Conservation (phyloP, 2,797 vertebrate genomes). For the Miichthys miiuy region DNA sequence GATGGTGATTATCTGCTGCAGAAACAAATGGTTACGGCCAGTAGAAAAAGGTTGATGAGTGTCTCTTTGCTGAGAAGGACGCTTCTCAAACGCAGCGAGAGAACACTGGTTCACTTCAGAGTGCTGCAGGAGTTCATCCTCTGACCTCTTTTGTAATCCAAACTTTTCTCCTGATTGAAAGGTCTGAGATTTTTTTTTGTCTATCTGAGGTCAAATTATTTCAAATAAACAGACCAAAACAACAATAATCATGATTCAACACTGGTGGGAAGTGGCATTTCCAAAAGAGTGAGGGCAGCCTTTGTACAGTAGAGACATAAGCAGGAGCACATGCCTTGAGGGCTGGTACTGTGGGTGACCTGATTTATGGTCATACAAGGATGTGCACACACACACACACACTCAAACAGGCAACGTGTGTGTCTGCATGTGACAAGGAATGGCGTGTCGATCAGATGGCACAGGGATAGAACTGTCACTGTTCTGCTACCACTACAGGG, state of each 20-base stretch:
- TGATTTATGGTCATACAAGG: slow-evolving; percentile 58
- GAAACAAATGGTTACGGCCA: slow-evolving; percentile 65
- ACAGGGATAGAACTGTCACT: slow-evolving; percentile 95
- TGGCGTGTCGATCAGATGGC: slow-evolving; percentile 82
- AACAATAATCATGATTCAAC: slow-evolving; percentile 26
- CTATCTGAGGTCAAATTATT: slow-evolving; percentile 12
- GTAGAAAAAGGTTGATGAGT: slow-evolving; percentile 44
- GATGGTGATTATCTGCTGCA: slow-evolving; percentile 61
- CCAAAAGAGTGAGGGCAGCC: slow-evolving; percentile 37
- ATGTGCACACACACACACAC: slow-evolving; percentile 32
- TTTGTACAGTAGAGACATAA: slow-evolving; percentile 58
- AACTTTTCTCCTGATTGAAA: slow-evolving; percentile 11
- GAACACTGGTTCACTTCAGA: slow-evolving; percentile 43
- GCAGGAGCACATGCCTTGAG: slow-evolving; percentile 72
- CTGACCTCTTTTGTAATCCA: slow-evolving; percentile 26
- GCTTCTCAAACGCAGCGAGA: background rate
- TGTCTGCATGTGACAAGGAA: slow-evolving; percentile 88
- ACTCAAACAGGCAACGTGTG: slow-evolving; percentile 19
- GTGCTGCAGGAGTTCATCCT: slow-evolving; percentile 41
- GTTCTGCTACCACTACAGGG: slow-evolving; percentile 90
- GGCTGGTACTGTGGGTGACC: slow-evolving; percentile 71
- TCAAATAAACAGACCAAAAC: slow-evolving; percentile 33
- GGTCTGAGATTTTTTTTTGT: background rate
- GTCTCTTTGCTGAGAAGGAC: slow-evolving; percentile 42
- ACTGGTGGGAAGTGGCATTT: slow-evolving; percentile 43